Evolutionary conservation across 1,140 invertebrate species (phyloP), one percentile per base, ranked within the genome.

Genomic region (Ctenoplectra terminalis): DNA sequence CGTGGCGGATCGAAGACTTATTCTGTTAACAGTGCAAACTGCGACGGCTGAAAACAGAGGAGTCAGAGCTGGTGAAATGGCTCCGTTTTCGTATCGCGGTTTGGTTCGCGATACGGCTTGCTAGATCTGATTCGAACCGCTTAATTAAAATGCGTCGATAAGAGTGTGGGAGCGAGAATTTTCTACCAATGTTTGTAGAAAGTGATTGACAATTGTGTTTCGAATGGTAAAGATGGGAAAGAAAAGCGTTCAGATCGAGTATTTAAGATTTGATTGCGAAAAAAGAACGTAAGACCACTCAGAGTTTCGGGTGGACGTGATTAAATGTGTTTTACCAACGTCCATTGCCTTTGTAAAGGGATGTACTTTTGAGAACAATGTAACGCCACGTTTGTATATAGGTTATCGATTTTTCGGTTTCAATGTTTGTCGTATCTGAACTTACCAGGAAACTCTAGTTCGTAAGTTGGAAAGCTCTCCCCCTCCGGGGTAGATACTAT

Each of bases 21-120:
- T 58, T 48, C 64, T 46, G 40, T 77, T 70, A 31, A 77, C 13
- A 20, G 50, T 26, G 64, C 64, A 70, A 20, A 48, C n/a, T 8
- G 64, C 52, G 9, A 77, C 37, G 0, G 26, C 29, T 77, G 40
- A 3, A 58, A 58, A n/a, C 2, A 6, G 8, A 48, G 37, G 8
- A 40, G 40, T 54, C 26, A 15, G 26, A 50, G 5, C 7, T 26
- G 9, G 3, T 34, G 9, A 69, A 37, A 26, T 1, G 13, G 13
- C 3, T 26, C 26, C 23, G 0, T 9, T 52, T 17, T n/a, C 46
- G 1, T 20, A 26, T 13, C 64, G 17, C 26, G 26, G 9, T 50
- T 67, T 31, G 20, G n/a, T 29, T 11, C 17, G 23, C 37, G 9
- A 61, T 20, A 37, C 29, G 6, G 29, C 4, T 29, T 4, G 20